A percentile compares a stretch with the other conserved stretches of the same genome.
phyloP scores from a whole-genome alignment of 2,888 invertebrate species.

The Watsonalla cultraria region DNA sequence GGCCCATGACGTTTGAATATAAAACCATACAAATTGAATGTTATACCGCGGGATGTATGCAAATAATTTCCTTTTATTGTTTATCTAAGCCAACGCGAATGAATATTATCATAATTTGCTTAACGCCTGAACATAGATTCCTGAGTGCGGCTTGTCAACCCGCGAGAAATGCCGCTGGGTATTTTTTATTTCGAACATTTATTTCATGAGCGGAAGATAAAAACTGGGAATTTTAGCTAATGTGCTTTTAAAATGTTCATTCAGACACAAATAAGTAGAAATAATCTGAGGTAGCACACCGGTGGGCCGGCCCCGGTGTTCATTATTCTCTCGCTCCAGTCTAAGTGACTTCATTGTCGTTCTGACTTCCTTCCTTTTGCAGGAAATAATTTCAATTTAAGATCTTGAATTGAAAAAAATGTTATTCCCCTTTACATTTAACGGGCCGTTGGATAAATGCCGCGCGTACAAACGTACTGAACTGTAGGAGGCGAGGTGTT shows the following conservation, averaged over 20 bases:
- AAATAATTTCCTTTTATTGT: not conserved
- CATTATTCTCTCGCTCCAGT: constrained; percentile 62
- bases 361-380: constrained; percentile 60
- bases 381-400: constrained; percentile 62
- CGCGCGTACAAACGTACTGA: constrained; percentile 18
- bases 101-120: not conserved
- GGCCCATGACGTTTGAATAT: not conserved
- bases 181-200: constrained; percentile 12
- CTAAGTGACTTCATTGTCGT: constrained; percentile 65
- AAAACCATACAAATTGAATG: not conserved
- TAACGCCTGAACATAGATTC: not conserved
- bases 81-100: not conserved
- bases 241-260: constrained; percentile 42
- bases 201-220: constrained; percentile 33
- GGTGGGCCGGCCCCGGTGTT: constrained; percentile 38
- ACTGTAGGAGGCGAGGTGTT: constrained; percentile 19
- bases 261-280: constrained; percentile 58
- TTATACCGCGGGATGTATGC: not conserved
- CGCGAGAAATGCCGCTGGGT: constrained; percentile 14
- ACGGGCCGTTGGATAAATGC: constrained; percentile 12
- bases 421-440: constrained; percentile 29
- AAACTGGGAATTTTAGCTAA: constrained; percentile 40
- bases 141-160: constrained; percentile 7
- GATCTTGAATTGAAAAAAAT: constrained; percentile 49
- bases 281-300: constrained; percentile 46